A percentile compares a stretch with the other conserved stretches of the same genome.
These are phyloP conservation scores for Helicoverpa armigera DNA, from an alignment of 1,140 invertebrate species.

Conservation along the genomic window DNA sequence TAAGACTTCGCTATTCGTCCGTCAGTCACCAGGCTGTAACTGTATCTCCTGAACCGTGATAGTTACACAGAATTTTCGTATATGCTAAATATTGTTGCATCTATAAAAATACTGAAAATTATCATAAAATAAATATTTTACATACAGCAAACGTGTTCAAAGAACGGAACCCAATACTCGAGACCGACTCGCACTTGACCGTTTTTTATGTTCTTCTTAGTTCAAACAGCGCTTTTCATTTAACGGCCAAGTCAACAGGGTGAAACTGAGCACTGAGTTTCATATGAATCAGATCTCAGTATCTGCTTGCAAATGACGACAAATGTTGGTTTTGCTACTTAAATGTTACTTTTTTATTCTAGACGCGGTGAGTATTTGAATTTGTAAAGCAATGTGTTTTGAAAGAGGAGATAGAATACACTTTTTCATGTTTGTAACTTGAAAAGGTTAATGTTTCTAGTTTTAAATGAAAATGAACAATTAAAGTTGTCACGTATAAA, in stretches of 20 bases:
- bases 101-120: no score
- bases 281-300: slow-evolving; percentile 18
- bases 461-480: not conserved
- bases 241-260: slow-evolving; percentile 54
- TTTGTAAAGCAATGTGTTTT: slow-evolving; percentile 13
- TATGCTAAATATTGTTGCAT: no score
- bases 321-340: slow-evolving; percentile 28
- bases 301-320: slow-evolving; percentile 19
- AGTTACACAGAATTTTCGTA: no score
- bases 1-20: no score
- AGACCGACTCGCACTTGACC: no score
- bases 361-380: not conserved
- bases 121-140: no score
- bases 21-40: no score
- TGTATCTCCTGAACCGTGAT: no score
- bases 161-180: no score
- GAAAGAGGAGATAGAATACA: not conserved
- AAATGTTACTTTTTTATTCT: slow-evolving; percentile 28
- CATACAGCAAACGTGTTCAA: no score
- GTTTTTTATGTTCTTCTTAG: not conserved
- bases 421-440: not conserved
- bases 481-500: not conserved
- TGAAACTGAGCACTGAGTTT: slow-evolving; percentile 21
- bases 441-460: not conserved
- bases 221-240: slow-evolving; percentile 49